phyloP scores from a whole-genome alignment of 2,797 vertebrate species.

The Acrossocheilus fasciatus region DNA sequence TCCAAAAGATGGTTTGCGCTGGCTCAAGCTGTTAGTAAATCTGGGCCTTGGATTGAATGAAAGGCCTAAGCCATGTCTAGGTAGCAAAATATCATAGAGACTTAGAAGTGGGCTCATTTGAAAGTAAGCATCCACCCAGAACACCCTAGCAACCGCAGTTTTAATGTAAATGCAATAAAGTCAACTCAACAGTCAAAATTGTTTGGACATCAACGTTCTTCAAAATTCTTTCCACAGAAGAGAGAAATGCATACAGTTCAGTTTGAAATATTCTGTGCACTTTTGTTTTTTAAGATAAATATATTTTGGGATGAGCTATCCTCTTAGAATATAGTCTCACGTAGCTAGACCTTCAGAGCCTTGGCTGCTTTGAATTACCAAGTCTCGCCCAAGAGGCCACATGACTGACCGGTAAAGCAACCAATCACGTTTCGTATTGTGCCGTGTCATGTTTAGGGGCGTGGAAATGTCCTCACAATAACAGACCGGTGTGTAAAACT shows the following conservation, averaged over 20 bases:
- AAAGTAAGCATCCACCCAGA: background rate
- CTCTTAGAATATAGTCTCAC: background rate
- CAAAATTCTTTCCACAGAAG: background rate
- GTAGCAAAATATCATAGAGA: background rate
- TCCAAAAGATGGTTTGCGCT: no score
- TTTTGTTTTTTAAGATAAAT: no score
- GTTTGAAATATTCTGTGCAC: no score
- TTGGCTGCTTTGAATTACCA: background rate
- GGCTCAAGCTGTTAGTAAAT: no score
- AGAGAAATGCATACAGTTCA: no score
- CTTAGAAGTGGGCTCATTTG: background rate
- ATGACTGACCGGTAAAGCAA: background rate
- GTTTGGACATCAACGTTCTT: background rate
- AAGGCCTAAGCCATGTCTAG: background rate
- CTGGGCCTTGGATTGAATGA: background rate
- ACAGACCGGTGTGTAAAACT: background rate
- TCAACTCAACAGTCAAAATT: background rate
- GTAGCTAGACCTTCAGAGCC: background rate
- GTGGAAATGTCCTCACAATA: no score
- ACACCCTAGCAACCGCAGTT: background rate
- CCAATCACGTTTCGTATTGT: background rate
- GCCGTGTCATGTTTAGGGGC: no score
- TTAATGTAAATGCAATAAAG: background rate
- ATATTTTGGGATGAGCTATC: no score
- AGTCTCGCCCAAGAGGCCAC: background rate